Evolutionary conservation across 2,888 invertebrate genomes (phyloP).

Genomic region (Caenorhabditis plicata): DNA sequence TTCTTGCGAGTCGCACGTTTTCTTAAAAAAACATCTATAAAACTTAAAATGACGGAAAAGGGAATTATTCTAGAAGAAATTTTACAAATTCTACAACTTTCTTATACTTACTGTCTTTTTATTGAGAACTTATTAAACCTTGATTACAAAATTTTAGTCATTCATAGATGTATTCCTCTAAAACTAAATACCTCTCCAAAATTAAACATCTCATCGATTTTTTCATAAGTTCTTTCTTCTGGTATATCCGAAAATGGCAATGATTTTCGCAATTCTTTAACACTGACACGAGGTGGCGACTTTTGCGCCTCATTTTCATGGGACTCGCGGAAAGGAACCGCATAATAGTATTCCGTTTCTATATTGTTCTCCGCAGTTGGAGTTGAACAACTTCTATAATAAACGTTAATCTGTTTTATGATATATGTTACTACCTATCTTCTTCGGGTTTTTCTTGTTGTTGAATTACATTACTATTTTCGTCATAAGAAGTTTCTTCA

Average conservation of each 20-base stretch:
- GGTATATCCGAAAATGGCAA: constrained; percentile 33
- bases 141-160: too few relatives aligned
- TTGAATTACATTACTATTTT: constrained; percentile 12
- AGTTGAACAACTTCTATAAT: neutral
- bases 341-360: constrained; percentile 10
- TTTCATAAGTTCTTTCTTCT: constrained; percentile 30
- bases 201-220: constrained; percentile 39
- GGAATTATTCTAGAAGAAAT: too few relatives aligned
- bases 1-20: constrained; percentile 19
- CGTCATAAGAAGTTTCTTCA: constrained; percentile 7
- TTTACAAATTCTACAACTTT: too few relatives aligned
- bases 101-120: too few relatives aligned
- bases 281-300: neutral
- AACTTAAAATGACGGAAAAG: too few relatives aligned
- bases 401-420: neutral
- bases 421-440: constrained; percentile 1
- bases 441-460: neutral
- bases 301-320: constrained; percentile 8
- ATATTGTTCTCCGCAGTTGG: neutral
- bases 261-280: constrained; percentile 3
- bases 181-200: constrained; percentile 30
- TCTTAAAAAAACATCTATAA: too few relatives aligned
- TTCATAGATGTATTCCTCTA: too few relatives aligned
- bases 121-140: too few relatives aligned
- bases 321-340: constrained; percentile 17